phyloP scores from a whole-genome alignment of 2,113 vertebrate species.

The Cebidichthys violaceus region DNA sequence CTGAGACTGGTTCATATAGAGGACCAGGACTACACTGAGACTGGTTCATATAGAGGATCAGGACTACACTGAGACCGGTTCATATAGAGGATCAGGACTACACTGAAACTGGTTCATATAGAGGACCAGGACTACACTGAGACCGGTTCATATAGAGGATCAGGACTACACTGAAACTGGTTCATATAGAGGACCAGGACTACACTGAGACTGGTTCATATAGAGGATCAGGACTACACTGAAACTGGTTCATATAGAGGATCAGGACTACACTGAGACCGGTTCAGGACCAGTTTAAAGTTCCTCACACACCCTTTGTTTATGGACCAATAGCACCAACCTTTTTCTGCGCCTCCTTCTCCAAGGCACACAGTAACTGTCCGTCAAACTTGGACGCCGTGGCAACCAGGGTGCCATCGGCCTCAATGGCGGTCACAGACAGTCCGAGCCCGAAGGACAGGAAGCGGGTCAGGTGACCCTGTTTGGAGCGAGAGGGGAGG shows the following conservation, averaged over 20 bases:
- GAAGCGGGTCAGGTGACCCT: conserved; percentile 93
- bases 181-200: no score
- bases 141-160: no score
- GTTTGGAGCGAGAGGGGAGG: background rate
- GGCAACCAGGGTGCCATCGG: conserved; percentile 82
- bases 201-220: background rate
- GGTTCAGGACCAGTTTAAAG: background rate
- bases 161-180: no score
- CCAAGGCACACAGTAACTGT: conserved; percentile 83
- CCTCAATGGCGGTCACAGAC: conserved; percentile 89
- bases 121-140: no score
- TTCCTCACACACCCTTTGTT: background rate
- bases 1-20: no score
- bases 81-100: no score
- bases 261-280: no score
- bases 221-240: no score
- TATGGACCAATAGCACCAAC: conserved; percentile 35
- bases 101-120: background rate
- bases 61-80: no score
- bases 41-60: no score
- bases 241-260: no score
- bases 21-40: no score
- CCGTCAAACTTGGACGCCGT: conserved; percentile 86
- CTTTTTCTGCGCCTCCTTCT: conserved; percentile 78
- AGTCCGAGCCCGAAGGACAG: conserved; percentile 90